These are phyloP conservation scores for Callimorpha dominula DNA, from an alignment of 2,888 invertebrate genomes.

Conservation along the genomic window DNA sequence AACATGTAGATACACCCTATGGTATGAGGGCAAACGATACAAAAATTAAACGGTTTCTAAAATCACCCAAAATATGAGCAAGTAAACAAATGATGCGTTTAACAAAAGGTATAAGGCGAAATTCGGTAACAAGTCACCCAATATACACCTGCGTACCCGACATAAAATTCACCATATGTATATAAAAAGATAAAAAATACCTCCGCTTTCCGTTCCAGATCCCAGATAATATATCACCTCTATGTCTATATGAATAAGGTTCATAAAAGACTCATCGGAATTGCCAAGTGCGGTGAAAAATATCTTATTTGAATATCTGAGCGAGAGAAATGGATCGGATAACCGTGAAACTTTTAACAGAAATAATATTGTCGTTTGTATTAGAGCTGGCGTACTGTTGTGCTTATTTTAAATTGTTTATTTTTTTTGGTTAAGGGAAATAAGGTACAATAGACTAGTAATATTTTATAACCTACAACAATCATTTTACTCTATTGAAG, in stretches of 20 bases:
- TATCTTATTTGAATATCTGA: slow-evolving; percentile 76
- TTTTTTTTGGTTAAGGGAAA: neutral
- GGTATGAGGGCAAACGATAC: neutral
- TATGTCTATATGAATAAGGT: slow-evolving; percentile 62
- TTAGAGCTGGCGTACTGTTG: slow-evolving; percentile 43
- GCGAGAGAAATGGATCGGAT: slow-evolving; percentile 72
- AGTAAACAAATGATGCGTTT: slow-evolving; percentile 42
- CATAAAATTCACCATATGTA: slow-evolving; percentile 43
- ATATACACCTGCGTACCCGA: slow-evolving; percentile 55
- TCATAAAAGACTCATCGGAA: slow-evolving; percentile 61
- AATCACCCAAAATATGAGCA: slow-evolving; percentile 31
- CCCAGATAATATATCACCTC: slow-evolving; percentile 58
- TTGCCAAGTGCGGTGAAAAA: slow-evolving; percentile 65
- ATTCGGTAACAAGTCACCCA: slow-evolving; percentile 48
- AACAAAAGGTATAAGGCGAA: slow-evolving; percentile 46
- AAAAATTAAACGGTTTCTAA: slow-evolving; percentile 15
- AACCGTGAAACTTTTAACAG: slow-evolving; percentile 77
- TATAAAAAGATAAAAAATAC: slow-evolving; percentile 55
- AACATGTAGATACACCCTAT: neutral
- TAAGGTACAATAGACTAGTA: neutral
- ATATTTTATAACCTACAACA: neutral
- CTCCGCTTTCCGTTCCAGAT: slow-evolving; percentile 48
- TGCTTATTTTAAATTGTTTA: slow-evolving; percentile 37
- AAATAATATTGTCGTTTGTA: slow-evolving; percentile 77
- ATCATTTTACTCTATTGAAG: neutral